A percentile compares a stretch with the other conserved stretches of the same genome.
These are phyloP conservation scores for Pseudanteris insignis DNA, from an alignment of 2,888 invertebrate species.

Conservation along the genomic window DNA sequence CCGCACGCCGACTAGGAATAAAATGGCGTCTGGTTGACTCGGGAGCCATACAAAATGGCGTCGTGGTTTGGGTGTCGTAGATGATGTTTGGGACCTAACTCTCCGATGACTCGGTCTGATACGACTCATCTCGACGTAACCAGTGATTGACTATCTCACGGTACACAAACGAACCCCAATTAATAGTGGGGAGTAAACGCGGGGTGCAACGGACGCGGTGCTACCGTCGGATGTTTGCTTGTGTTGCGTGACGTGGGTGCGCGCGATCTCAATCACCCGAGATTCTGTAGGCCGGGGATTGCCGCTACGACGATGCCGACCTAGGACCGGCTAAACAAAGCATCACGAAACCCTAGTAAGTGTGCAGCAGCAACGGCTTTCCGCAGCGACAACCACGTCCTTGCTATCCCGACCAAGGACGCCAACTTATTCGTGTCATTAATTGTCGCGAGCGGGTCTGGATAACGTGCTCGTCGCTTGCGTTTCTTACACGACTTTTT, in stretches of 20 bases:
- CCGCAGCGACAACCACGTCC: slow-evolving; percentile 13
- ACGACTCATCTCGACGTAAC: not conserved
- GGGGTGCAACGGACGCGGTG: too few species aligned
- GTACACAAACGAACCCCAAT: too few species aligned
- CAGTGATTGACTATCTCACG: slow-evolving; percentile 5
- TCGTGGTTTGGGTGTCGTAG: slow-evolving; percentile 63
- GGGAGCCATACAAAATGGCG: slow-evolving; percentile 63
- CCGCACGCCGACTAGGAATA: slow-evolving; percentile 44
- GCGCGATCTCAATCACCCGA: slow-evolving; percentile 7
- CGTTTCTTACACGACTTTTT: not conserved
- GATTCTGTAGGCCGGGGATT: not conserved
- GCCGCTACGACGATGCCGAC: slow-evolving; percentile 6
- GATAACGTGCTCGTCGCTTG: slow-evolving; percentile 4
- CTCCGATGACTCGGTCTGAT: slow-evolving; percentile 1
- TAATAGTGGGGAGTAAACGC: not conserved
- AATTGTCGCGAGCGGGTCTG: slow-evolving; percentile 9
- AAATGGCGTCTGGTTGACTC: slow-evolving; percentile 43
- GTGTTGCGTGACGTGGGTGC: slow-evolving; percentile 38
- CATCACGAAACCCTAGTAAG: slow-evolving; percentile 12
- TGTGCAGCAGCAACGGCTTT: not conserved
- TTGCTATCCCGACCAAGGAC: slow-evolving; percentile 24
- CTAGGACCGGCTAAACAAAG: not conserved
- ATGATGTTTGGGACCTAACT: slow-evolving; percentile 49
- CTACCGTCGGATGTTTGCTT: slow-evolving; percentile 12
- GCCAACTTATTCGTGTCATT: slow-evolving; percentile 29